These are phyloP conservation scores for Hyles lineata DNA, from an alignment of 2,888 invertebrate species.

Conservation along the genomic window DNA sequence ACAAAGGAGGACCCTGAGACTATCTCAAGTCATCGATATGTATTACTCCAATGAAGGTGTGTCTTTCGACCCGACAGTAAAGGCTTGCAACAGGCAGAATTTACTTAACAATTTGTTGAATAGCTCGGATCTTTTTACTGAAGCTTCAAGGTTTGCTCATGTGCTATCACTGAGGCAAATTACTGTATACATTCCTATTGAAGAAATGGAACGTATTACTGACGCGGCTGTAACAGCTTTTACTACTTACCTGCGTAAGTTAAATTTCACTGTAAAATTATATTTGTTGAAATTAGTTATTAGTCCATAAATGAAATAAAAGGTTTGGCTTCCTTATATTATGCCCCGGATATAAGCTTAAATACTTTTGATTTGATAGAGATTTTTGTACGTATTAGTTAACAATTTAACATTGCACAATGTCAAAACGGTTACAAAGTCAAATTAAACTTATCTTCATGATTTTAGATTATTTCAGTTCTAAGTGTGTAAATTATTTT, in stretches of 20 bases:
- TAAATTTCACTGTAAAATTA: conserved; percentile 18
- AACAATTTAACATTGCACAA: too few relatives aligned
- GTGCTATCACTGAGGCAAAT: conserved; percentile 74
- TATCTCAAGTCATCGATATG: conserved; percentile 88
- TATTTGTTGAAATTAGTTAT: too few relatives aligned
- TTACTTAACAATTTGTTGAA: conserved; percentile 74
- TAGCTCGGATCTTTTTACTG: conserved; percentile 65
- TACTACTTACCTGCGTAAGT: conserved; percentile 80
- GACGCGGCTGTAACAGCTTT: conserved; percentile 79
- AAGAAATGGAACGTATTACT: conserved; percentile 77
- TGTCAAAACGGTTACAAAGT: too few relatives aligned
- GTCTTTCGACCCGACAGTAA: conserved; percentile 82
- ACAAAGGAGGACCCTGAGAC: conserved; percentile 76
- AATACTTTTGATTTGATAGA: background rate
- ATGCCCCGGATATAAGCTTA: too few relatives aligned
- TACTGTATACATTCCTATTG: conserved; percentile 70
- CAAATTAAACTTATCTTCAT: too few relatives aligned
- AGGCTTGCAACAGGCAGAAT: conserved; percentile 83
- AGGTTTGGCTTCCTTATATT: too few relatives aligned
- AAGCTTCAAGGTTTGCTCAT: conserved; percentile 74
- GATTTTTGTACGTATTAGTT: too few relatives aligned
- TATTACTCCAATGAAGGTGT: conserved; percentile 87
- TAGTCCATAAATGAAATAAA: too few relatives aligned
- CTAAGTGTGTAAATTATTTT: background rate
- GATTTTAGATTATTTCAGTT: too few relatives aligned